A percentile compares a stretch with the other conserved stretches of the same genome.
Conservation (phyloP, 23 tunicate genomes). For the Phallusia fumigata region DNA sequence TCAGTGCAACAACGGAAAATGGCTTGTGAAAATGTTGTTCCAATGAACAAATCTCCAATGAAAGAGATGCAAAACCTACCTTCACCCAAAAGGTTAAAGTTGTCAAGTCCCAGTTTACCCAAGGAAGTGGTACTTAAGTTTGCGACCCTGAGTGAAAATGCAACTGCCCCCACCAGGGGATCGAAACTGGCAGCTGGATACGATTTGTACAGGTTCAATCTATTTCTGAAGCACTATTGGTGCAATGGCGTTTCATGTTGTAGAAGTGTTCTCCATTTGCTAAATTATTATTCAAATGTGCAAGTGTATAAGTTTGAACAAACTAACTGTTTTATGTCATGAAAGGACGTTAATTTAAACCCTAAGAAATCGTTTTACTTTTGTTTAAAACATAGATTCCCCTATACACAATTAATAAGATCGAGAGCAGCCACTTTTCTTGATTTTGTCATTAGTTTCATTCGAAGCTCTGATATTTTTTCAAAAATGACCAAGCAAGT, state of each 20-base stretch:
- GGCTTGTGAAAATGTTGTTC: neutral
- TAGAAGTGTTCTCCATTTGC: neutral
- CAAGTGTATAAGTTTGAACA: too few species aligned
- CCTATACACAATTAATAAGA: too few species aligned
- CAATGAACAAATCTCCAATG: slow-evolving; percentile 12
- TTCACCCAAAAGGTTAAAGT: slow-evolving; percentile 9
- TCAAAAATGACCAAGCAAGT: too few species aligned
- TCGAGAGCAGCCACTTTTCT: too few species aligned
- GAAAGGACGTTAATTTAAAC: too few species aligned
- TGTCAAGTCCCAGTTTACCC: neutral
- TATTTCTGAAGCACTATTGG: neutral
- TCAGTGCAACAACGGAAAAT: too few species aligned
- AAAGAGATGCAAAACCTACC: slow-evolving; percentile 34
- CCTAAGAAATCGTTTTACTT: too few species aligned
- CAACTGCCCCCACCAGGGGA: slow-evolving; percentile 86
- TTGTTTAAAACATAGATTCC: too few species aligned
- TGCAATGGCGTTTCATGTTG: neutral
- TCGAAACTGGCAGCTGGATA: slow-evolving; percentile 87
- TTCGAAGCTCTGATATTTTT: too few species aligned
- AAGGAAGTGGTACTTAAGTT: slow-evolving; percentile 28
- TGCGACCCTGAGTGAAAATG: slow-evolving; percentile 77
- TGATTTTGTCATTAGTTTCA: too few species aligned
- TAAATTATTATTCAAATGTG: neutral
- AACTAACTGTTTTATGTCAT: too few species aligned
- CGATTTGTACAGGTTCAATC: slow-evolving; percentile 78